Evolutionary conservation across 2,888 invertebrate genomes (phyloP), one percentile per base, ranked within the genome.

Genomic region (Melinaea menophilus): DNA sequence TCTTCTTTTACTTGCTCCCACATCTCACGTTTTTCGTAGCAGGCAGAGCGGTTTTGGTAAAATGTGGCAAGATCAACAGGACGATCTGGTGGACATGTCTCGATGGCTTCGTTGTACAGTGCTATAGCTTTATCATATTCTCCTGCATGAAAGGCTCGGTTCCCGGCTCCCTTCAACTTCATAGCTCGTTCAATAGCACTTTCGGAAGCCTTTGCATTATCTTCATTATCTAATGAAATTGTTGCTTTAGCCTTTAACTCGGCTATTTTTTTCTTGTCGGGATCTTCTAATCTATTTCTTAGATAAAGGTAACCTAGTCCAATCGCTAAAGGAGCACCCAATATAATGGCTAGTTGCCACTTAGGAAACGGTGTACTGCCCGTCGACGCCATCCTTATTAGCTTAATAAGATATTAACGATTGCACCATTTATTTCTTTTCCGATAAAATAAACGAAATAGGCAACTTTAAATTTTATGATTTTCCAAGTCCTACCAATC

Each of bases 21-120:
- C 85, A 96, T 95, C 84, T 95, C 94, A 78, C 98, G 89, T 84
- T 97, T 96, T 84, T 98, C 98, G 84, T 97, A 97, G 55, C 98
- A 96, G 13, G 98, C 99, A 11, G 98, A 99, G 74, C 98, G 94
- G 81, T 99, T 99, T 84, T 99, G 99, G 84, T 97, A 98, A 85
- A 97, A 98, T 13, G 97, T 98, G 0, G 98, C 95, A 62, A 98
- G 87, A 72, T 96, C 97, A 0, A 92, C 92, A 35, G 91, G 91
- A 73, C 95, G 93, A 62, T 95, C 93, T 68, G 91, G 87, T 0
- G 97, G 95, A 76, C 98, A 98, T 45, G 95, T 92, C 73, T 97
- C 96, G 61, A 99, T 99, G 1, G 99, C 99, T 87, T 96, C 95
- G 73, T 96, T 95, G 81, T 99, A 99, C 73, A 94, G 93, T 45